Conservation (phyloP, 2,888 invertebrate species). For the Nasonia oneida region DNA sequence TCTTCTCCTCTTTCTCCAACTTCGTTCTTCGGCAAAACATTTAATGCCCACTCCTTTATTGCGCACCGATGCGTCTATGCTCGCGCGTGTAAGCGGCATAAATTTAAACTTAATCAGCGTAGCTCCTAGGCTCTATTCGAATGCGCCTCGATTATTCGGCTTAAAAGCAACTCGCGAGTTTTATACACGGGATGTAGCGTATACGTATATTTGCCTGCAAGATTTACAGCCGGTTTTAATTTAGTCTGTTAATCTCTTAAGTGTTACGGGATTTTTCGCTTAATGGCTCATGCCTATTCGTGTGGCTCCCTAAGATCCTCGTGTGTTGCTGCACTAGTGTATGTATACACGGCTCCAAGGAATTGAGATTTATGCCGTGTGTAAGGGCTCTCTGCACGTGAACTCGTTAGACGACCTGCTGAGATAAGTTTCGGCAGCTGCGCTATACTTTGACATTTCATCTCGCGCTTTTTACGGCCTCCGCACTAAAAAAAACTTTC, state of each 20-base stretch:
- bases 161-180: not conserved
- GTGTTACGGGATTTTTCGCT: constrained; percentile 33
- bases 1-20: not conserved
- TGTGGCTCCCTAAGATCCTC: not conserved
- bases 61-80: not conserved
- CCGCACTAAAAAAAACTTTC: not conserved
- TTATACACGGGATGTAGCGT: not conserved
- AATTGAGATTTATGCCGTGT: not conserved
- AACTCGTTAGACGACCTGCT: not conserved
- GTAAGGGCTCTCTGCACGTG: not conserved
- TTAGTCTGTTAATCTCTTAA: constrained; percentile 30
- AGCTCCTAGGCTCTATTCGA: constrained; percentile 2
- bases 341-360: too few species aligned
- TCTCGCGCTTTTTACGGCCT: not conserved
- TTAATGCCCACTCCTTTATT: not conserved
- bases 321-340: not conserved
- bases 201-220: not conserved
- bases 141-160: constrained; percentile 15
- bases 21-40: not conserved
- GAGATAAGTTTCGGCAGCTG: not conserved
- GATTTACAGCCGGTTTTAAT: constrained; percentile 28
- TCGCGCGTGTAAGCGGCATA: constrained; percentile 20
- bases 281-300: constrained; percentile 44
- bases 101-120: constrained; percentile 48
- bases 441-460: not conserved